Evolutionary conservation across 2,113 vertebrate species (phyloP), one percentile per base, ranked within the genome.

Genomic region (Brienomyrus longianalis): DNA sequence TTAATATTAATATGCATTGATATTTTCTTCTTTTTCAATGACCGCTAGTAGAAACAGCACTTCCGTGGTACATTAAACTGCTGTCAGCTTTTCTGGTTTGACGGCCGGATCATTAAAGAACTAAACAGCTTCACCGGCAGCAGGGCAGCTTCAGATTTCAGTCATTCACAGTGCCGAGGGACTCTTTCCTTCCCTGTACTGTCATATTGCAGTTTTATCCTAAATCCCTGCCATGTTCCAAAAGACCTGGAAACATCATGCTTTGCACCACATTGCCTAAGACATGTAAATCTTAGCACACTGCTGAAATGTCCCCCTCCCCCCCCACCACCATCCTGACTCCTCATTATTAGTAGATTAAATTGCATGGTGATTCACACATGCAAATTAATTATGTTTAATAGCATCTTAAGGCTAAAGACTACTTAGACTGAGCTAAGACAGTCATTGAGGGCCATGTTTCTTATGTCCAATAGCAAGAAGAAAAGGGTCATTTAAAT

Each of bases 271-370:
- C 19, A 19, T 84, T 84, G 83, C 21, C 21, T 48, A 48, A 84
- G 21, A 48, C 83, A n/a, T 84, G 45, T 48, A 48, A 48, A 48
- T 48, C 45, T 48, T 70, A 56, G 52, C 19, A 19, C 43, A 45
- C 39, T 39, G 39, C 39, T 39, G 39, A 39, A 39, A 39, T 39
- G 43, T 3, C 2, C 3, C 43, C 43, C 52, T 15, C 51, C 51
- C 13, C 51, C 3, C 2, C 51, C 15, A 19, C 19, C 62, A 31
- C n/a, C 45, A 48, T 48, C 23, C 45, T 48, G 19, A 9, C 21
- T 84, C 21, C 83, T 84, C 9, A 84, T 84, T 84, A 84, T 84
- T 45, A 84, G 45, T 84, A 84, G 83, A 84, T 84, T 84, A 84
- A 84, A 84, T n/a, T 84, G 45, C 83, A 48, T 4, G 83, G 83